A percentile compares a stretch with the other conserved stretches of the same genome.
Evolutionary conservation across 1,140 invertebrate genomes (phyloP).

Genomic region (Listronotus bonariensis): DNA sequence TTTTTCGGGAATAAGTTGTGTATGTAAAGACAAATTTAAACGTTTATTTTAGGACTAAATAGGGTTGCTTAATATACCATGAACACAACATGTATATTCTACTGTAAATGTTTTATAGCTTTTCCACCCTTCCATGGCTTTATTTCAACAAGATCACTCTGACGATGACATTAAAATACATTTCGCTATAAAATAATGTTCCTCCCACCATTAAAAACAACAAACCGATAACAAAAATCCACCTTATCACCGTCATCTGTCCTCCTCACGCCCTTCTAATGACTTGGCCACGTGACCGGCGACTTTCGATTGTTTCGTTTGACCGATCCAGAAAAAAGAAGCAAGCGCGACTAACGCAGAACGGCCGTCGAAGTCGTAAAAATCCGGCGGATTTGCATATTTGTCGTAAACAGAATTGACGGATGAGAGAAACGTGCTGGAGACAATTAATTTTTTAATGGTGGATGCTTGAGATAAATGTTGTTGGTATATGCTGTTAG

Average conservation of each 20-base stretch:
- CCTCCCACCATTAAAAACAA: constrained; percentile 26
- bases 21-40: too few species aligned
- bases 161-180: too few species aligned
- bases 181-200: constrained; percentile 14
- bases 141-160: too few species aligned
- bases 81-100: too few species aligned
- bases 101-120: too few species aligned
- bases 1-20: too few species aligned
- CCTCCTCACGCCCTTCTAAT: constrained; percentile 33
- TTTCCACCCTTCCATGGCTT: too few species aligned
- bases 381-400: constrained; percentile 40
- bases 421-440: too few species aligned
- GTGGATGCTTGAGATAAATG: too few species aligned
- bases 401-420: constrained; percentile 29
- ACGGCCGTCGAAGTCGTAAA: constrained; percentile 36
- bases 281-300: constrained; percentile 39
- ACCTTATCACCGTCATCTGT: constrained; percentile 21
- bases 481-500: too few species aligned
- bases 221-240: constrained; percentile 35
- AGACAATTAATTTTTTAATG: constrained; percentile 11
- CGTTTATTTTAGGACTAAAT: too few species aligned
- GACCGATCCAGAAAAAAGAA: constrained; percentile 35
- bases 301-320: constrained; percentile 43
- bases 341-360: constrained; percentile 30
- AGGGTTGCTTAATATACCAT: too few species aligned